These are phyloP conservation scores for Cistogaster globosa DNA, from an alignment of 2,888 invertebrate species.

Conservation along the genomic window DNA sequence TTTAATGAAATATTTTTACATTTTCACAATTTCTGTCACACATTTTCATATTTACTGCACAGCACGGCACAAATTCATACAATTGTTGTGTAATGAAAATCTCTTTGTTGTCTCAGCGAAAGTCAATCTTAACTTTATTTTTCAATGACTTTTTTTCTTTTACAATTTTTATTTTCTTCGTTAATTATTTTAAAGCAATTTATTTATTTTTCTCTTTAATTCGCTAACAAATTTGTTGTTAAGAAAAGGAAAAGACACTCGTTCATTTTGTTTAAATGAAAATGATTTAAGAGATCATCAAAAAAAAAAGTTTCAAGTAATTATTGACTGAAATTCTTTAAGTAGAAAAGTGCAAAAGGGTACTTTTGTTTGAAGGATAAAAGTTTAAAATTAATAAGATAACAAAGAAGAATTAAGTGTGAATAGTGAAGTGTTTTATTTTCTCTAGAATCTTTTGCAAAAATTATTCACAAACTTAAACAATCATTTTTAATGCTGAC, in stretches of 20 bases:
- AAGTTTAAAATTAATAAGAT: not conserved
- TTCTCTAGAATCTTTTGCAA: too few species aligned
- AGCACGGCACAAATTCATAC: not conserved
- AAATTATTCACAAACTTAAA: too few species aligned
- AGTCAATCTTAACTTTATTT: conserved; percentile 42
- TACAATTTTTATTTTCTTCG: conserved; percentile 32
- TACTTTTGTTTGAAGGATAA: not conserved
- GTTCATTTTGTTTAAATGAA: not conserved
- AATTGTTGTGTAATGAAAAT: conserved; percentile 46
- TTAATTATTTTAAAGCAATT: conserved; percentile 40
- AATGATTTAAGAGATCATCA: not conserved
- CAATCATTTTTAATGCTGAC: too few species aligned
- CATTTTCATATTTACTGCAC: not conserved
- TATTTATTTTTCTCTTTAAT: conserved; percentile 14
- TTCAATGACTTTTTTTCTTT: not conserved
- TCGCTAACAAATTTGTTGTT: conserved; percentile 9
- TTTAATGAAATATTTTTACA: not conserved
- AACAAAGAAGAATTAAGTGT: too few species aligned
- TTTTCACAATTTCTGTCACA: conserved; percentile 1
- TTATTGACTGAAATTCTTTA: conserved; percentile 28
- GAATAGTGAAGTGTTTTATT: too few species aligned
- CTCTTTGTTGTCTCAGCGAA: conserved; percentile 30
- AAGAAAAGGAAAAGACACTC: not conserved
- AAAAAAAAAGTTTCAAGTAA: conserved; percentile 31
- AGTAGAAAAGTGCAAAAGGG: conserved; percentile 1